These are phyloP conservation scores for Guaruba guarouba DNA, from an alignment of 2,113 vertebrate species.

Conservation along the genomic window DNA sequence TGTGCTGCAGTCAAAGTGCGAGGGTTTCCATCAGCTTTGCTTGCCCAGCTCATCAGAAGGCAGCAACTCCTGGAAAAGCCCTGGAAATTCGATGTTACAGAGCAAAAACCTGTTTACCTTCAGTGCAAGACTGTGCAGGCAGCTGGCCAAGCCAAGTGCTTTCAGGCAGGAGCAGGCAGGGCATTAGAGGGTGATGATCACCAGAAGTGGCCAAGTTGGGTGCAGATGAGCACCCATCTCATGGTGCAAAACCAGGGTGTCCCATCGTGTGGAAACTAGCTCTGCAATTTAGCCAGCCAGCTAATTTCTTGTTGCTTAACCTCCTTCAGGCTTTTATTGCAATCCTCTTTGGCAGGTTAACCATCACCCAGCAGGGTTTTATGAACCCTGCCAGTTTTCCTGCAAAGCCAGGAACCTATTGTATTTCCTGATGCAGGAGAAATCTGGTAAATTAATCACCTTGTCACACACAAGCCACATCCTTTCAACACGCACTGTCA, in stretches of 20 bases:
- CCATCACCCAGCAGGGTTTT: conserved; percentile 12
- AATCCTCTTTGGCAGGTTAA: neutral
- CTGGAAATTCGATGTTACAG: neutral
- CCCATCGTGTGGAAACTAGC: neutral
- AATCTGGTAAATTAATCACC: neutral
- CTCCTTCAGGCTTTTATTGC: neutral
- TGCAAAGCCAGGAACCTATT: conserved; percentile 1
- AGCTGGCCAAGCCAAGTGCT: neutral
- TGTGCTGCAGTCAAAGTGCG: accelerated
- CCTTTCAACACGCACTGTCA: neutral
- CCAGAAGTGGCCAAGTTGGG: neutral
- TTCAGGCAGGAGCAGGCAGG: neutral
- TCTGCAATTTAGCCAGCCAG: neutral
- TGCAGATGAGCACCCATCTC: neutral
- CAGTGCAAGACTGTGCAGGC: accelerated
- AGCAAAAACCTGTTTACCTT: neutral
- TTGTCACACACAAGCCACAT: neutral
- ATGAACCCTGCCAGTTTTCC: conserved; percentile 8
- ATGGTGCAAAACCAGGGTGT: neutral
- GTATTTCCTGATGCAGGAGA: neutral
- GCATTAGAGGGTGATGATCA: neutral
- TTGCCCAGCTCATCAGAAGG: neutral
- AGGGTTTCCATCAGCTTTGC: neutral
- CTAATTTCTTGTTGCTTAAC: neutral
- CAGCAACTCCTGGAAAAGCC: neutral